Percentiles rank a stretch among this genome's conserved stretches.
phyloP scores from a whole-genome alignment of 2,888 invertebrate genomes.

The Lissonota sp. region DNA sequence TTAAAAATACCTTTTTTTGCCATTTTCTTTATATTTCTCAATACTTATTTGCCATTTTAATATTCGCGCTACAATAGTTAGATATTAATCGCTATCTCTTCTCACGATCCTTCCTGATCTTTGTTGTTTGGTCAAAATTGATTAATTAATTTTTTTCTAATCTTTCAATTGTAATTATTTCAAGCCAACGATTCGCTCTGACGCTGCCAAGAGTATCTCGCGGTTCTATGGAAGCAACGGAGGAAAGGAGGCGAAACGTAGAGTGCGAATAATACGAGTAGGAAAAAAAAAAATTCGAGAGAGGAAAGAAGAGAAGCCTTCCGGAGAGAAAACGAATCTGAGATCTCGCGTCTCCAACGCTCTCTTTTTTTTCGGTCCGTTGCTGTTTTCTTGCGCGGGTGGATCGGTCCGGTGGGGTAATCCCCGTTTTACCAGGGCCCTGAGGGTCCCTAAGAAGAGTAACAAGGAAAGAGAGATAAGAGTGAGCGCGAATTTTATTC shows the following conservation, averaged over 20 bases:
- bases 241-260: conserved; percentile 47
- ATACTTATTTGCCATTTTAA: too few species aligned
- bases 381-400: conserved; percentile 28
- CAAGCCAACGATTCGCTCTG: too few species aligned
- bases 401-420: conserved; percentile 15
- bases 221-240: conserved; percentile 36
- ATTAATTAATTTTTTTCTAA: too few species aligned
- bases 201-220: neutral
- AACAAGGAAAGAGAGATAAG: neutral
- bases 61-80: too few species aligned
- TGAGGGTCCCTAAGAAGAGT: neutral
- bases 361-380: conserved; percentile 5
- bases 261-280: conserved; percentile 46
- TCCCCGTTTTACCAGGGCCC: neutral
- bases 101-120: too few species aligned
- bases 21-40: too few species aligned
- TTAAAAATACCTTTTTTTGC: too few species aligned
- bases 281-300: neutral
- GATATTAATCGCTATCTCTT: too few species aligned
- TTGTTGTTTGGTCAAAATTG: too few species aligned
- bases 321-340: conserved; percentile 37
- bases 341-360: conserved; percentile 25
- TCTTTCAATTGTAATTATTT: too few species aligned
- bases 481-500: conserved; percentile 30
- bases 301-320: conserved; percentile 30